Conservation (phyloP, 2,888 invertebrate genomes). For the Drosophila conformis region DNA sequence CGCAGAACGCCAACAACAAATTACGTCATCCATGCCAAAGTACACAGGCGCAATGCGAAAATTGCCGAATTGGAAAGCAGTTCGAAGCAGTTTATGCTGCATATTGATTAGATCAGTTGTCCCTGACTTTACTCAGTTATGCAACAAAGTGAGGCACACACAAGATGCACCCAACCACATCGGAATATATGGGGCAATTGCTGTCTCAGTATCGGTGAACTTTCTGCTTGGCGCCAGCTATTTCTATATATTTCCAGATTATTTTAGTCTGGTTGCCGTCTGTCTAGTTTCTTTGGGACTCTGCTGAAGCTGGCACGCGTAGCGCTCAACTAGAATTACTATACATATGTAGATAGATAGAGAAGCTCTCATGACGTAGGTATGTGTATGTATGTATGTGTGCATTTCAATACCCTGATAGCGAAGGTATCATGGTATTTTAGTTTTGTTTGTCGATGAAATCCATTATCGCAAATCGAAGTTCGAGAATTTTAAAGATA, state of each 20-base stretch:
- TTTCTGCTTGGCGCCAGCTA: not conserved
- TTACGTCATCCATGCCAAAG: constrained; percentile 44
- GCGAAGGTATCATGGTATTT: not conserved
- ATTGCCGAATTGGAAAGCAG: constrained; percentile 15
- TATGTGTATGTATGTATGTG: not conserved
- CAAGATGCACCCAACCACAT: not conserved
- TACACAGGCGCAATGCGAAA: not conserved
- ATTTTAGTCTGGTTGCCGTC: constrained; percentile 47
- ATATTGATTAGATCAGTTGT: not conserved
- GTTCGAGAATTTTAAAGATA: not conserved
- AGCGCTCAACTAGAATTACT: constrained; percentile 17
- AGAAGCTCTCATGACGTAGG: constrained; percentile 25
- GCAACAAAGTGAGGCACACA: not conserved
- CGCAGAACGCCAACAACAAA: constrained; percentile 15
- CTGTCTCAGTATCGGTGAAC: constrained; percentile 1
- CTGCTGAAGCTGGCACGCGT: constrained; percentile 3
- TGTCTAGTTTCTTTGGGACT: constrained; percentile 43
- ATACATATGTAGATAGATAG: constrained; percentile 18
- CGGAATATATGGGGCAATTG: not conserved
- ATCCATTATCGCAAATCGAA: not conserved
- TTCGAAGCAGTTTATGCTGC: not conserved
- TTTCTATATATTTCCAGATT: not conserved
- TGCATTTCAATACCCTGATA: not conserved
- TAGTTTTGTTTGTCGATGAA: not conserved
- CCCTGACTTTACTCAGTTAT: not conserved